phyloP scores from a whole-genome alignment of 1,140 invertebrate genomes.

The Drosophila willistoni region DNA sequence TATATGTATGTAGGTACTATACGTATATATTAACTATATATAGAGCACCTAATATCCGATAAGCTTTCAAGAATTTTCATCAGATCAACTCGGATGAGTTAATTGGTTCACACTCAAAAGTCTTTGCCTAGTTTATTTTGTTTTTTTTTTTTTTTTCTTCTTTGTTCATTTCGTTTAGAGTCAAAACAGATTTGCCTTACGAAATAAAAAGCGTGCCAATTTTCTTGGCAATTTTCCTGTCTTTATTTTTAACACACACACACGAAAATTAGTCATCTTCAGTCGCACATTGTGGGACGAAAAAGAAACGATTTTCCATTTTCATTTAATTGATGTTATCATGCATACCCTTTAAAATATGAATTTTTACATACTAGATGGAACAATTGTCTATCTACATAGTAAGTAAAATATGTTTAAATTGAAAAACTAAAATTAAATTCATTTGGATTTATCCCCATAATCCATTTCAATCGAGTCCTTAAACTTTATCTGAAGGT shows the following conservation, averaged over 20 bases:
- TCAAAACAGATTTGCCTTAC: slow-evolving; percentile 17
- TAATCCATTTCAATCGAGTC: too few relatives aligned
- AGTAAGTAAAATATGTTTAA: too few relatives aligned
- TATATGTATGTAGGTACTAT: neutral
- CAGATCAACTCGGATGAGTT: slow-evolving; percentile 65
- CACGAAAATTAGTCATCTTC: slow-evolving; percentile 64
- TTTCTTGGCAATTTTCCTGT: slow-evolving; percentile 65
- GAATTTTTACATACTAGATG: too few relatives aligned
- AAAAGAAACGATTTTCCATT: slow-evolving; percentile 39
- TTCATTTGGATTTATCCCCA: neutral
- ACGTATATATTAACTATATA: slow-evolving; percentile 2
- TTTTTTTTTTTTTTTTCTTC: slow-evolving; percentile 27
- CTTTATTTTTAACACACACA: slow-evolving; percentile 58
- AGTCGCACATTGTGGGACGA: slow-evolving; percentile 26
- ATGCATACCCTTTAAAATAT: neutral
- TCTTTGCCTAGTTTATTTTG: slow-evolving; percentile 27
- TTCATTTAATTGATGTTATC: slow-evolving; percentile 30
- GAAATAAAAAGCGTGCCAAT: slow-evolving; percentile 76
- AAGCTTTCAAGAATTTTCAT: slow-evolving; percentile 44
- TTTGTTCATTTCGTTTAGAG: slow-evolving; percentile 13
- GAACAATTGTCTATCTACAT: too few relatives aligned
- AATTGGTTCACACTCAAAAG: slow-evolving; percentile 67
- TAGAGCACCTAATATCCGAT: slow-evolving; percentile 36
- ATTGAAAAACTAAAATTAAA: slow-evolving; percentile 1
- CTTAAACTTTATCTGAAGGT: too few relatives aligned